phyloP scores from a whole-genome alignment of 2,888 invertebrate genomes.

The Aleiodes leptofemur region DNA sequence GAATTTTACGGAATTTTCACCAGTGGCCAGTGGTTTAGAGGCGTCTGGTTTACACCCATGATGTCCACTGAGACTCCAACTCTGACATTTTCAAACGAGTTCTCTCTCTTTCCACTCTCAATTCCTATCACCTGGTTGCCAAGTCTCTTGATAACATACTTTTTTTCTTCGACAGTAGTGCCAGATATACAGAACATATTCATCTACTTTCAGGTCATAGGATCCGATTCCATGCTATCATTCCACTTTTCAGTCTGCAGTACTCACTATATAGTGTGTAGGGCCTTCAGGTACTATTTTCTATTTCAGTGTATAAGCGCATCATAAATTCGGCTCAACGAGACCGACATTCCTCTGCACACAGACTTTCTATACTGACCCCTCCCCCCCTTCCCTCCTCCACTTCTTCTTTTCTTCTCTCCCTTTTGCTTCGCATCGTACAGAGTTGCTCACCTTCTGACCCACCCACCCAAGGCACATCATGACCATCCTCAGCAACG shows the following conservation, averaged over 20 bases:
- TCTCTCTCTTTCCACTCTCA: neutral
- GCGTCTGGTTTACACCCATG: conserved; percentile 10
- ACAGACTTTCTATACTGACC: conserved; percentile 53
- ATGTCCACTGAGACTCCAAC: neutral
- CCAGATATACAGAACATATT: conserved; percentile 1
- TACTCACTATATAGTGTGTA: neutral
- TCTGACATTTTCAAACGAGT: neutral
- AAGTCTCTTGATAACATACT: conserved; percentile 17
- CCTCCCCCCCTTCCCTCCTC: conserved; percentile 35
- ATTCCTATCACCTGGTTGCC: conserved; percentile 14
- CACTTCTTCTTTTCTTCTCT: conserved; percentile 11
- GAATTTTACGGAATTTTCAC: conserved; percentile 19
- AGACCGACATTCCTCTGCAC: conserved; percentile 47
- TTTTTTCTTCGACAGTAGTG: neutral
- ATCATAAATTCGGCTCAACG: conserved; percentile 68
- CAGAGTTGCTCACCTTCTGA: conserved; percentile 17
- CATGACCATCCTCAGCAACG: conserved; percentile 58
- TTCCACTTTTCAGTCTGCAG: conserved; percentile 11
- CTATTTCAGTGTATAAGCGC: conserved; percentile 68
- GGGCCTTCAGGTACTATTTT: conserved; percentile 59
- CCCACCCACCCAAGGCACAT: conserved; percentile 41
- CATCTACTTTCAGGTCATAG: conserved; percentile 2
- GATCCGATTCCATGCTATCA: conserved; percentile 41
- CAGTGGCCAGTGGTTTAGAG: conserved; percentile 19
- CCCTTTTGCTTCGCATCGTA: conserved; percentile 7